Percentiles rank a stretch among this genome's conserved stretches.
Evolutionary conservation across 2,797 vertebrate species (phyloP).

Genomic region (Xyrichtys novacula): DNA sequence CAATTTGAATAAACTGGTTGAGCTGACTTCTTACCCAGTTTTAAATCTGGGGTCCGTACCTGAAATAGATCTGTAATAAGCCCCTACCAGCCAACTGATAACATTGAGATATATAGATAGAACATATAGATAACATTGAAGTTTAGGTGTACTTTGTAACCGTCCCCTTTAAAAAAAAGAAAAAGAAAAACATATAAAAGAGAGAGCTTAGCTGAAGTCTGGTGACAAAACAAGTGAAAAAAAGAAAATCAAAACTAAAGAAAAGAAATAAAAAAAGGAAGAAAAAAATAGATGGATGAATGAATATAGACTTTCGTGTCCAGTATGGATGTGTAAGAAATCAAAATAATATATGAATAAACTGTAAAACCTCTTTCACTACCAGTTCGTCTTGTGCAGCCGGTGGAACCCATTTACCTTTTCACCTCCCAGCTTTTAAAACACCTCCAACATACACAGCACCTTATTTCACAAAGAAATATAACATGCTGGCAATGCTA

Average conservation of each 20-base stretch:
- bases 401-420: conserved; percentile 59
- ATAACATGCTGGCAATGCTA: conserved; percentile 50
- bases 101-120: no score
- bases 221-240: no score
- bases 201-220: no score
- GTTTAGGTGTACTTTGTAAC: no score
- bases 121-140: no score
- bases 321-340: neutral
- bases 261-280: neutral
- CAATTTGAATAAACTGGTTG: no score
- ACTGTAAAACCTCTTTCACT: conserved; percentile 1
- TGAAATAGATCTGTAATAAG: no score
- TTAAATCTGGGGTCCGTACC: no score
- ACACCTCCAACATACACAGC: conserved; percentile 27
- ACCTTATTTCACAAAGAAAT: conserved; percentile 61
- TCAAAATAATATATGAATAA: conserved; percentile 18
- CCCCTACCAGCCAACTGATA: no score
- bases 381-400: conserved; percentile 33
- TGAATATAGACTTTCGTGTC: neutral
- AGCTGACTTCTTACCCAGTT: no score
- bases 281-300: neutral
- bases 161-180: no score
- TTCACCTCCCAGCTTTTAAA: conserved; percentile 45
- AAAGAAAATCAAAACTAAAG: neutral
- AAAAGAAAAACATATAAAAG: no score